Evolutionary conservation across 1,140 invertebrate species (phyloP).

Genomic region (Drosophila auraria): DNA sequence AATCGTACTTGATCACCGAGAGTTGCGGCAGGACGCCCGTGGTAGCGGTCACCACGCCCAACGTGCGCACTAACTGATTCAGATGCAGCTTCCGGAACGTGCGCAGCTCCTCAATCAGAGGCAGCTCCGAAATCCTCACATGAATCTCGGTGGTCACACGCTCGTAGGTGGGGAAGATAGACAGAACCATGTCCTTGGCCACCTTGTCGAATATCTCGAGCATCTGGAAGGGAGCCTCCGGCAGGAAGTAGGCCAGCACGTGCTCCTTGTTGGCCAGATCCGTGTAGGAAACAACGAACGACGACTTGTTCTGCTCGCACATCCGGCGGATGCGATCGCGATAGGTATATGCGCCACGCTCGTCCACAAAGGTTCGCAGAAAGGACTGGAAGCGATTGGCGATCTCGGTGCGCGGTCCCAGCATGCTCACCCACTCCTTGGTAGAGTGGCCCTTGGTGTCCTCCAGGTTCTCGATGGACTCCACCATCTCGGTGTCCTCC

Average conservation of each 20-base stretch:
- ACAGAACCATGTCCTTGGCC: slow-evolving; percentile 96
- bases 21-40: slow-evolving; percentile 98
- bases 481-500: slow-evolving; percentile 94
- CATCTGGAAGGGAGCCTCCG: slow-evolving; percentile 98
- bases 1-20: slow-evolving; percentile 98
- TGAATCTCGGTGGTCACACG: slow-evolving; percentile 96
- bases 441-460: slow-evolving; percentile 96
- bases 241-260: slow-evolving; percentile 97
- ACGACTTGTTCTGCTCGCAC: slow-evolving; percentile 96
- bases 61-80: slow-evolving; percentile 96
- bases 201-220: slow-evolving; percentile 97
- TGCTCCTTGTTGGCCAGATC: slow-evolving; percentile 95
- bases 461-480: slow-evolving; percentile 99
- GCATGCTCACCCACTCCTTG: slow-evolving; percentile 98
- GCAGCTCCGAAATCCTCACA: slow-evolving; percentile 97
- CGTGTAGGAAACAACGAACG: slow-evolving; percentile 97
- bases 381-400: slow-evolving; percentile 98
- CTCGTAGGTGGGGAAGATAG: slow-evolving; percentile 98
- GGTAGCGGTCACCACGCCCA: slow-evolving; percentile 97
- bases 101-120: slow-evolving; percentile 97
- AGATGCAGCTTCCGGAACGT: slow-evolving; percentile 98
- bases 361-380: slow-evolving; percentile 94
- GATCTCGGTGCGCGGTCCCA: slow-evolving; percentile 98
- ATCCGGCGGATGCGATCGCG: slow-evolving; percentile 97
- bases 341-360: slow-evolving; percentile 95